Evolutionary conservation across 2,888 invertebrate species (phyloP).

Genomic region (Acleris emargana): DNA sequence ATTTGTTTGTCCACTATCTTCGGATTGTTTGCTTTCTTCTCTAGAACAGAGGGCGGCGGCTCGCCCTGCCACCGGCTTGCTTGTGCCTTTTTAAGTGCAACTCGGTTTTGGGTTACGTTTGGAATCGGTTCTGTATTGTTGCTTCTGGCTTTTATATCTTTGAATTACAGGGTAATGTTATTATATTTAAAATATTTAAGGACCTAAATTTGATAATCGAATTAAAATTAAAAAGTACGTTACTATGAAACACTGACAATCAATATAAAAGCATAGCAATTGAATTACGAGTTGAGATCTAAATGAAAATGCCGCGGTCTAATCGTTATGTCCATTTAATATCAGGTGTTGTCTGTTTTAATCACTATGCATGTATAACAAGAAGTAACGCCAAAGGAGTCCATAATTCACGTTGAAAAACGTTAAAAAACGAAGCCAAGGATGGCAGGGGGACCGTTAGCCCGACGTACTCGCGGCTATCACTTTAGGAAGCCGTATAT

Average conservation of each 20-base stretch:
- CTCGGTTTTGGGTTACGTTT: conserved; percentile 69
- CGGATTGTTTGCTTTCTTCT: conserved; percentile 77
- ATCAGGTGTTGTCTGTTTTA: conserved; percentile 5
- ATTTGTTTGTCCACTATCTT: conserved; percentile 82
- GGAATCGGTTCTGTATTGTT: conserved; percentile 50
- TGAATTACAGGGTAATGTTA: conserved; percentile 11
- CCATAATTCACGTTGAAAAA: conserved; percentile 30
- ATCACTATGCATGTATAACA: conserved; percentile 10
- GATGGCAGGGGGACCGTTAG: conserved; percentile 55
- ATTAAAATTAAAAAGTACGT: too few species aligned
- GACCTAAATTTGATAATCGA: too few species aligned
- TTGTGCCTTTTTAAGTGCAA: conserved; percentile 70
- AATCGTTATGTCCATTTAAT: neutral
- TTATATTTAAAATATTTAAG: too few species aligned
- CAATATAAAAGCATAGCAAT: too few species aligned
- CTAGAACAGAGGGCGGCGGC: conserved; percentile 82
- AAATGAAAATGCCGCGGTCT: neutral
- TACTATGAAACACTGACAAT: too few species aligned
- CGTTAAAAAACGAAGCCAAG: conserved; percentile 51
- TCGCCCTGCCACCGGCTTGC: conserved; percentile 71
- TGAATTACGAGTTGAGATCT: neutral
- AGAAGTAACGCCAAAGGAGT: conserved; percentile 21
- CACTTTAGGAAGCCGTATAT: conserved; percentile 47
- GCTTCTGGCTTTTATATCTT: conserved; percentile 20
- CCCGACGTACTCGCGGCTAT: conserved; percentile 51